Evolutionary conservation across 2,888 invertebrate species (phyloP).

Genomic region (Xylota sylvarum): DNA sequence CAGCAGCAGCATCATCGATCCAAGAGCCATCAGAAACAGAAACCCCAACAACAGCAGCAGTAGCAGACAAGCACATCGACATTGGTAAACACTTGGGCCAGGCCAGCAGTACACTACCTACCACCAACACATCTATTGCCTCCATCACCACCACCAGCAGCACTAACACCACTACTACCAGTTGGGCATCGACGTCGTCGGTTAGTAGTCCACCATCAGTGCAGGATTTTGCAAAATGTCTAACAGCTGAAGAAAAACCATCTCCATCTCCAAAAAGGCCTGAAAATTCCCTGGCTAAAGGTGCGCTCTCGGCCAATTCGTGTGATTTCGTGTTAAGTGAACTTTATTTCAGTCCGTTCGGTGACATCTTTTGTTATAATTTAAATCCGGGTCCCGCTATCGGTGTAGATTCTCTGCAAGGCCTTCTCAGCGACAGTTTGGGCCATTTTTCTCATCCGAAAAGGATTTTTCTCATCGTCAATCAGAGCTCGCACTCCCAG

Average conservation of each 20-base stretch:
- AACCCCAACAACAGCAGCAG: constrained; percentile 75
- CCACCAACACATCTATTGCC: constrained; percentile 46
- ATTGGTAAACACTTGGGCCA: constrained; percentile 56
- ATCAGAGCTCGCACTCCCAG: constrained; percentile 61
- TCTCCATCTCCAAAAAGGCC: constrained; percentile 52
- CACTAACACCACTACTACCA: constrained; percentile 70
- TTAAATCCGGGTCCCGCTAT: constrained; percentile 64
- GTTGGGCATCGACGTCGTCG: constrained; percentile 73
- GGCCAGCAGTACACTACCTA: constrained; percentile 28
- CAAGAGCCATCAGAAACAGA: constrained; percentile 78
- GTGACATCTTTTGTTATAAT: constrained; percentile 78
- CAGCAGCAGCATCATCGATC: constrained; percentile 79
- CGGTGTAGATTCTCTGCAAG: constrained; percentile 65
- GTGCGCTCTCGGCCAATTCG: constrained; percentile 59
- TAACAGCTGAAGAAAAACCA: constrained; percentile 77
- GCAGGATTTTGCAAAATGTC: constrained; percentile 79
- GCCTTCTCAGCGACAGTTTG: constrained; percentile 65
- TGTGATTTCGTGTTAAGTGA: constrained; percentile 75
- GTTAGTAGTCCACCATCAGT: constrained; percentile 71
- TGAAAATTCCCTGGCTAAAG: constrained; percentile 72
- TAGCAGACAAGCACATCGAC: constrained; percentile 56
- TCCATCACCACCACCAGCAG: constrained; percentile 31
- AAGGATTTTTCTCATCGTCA: constrained; percentile 59
- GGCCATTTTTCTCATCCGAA: constrained; percentile 59
- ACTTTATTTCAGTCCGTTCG: constrained; percentile 69